These are phyloP conservation scores for Trichogramma pretiosum DNA, from an alignment of 1,140 invertebrate species.

Conservation along the genomic window DNA sequence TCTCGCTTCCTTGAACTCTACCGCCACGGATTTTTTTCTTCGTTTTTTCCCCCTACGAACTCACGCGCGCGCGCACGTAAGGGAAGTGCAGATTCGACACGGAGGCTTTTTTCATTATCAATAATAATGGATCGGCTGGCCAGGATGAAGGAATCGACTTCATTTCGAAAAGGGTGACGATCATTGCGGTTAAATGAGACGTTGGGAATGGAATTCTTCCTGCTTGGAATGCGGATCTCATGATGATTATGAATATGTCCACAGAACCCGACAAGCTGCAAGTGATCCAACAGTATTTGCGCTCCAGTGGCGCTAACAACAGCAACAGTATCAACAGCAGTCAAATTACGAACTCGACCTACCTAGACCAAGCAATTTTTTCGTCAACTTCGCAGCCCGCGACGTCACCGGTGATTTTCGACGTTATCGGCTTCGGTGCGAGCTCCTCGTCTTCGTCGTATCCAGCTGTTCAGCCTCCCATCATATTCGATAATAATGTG, in stretches of 20 bases:
- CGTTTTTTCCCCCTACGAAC: too few species aligned
- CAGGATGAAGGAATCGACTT: too few species aligned
- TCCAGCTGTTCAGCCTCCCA: constrained; percentile 19
- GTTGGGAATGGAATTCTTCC: background rate
- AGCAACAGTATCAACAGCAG: constrained; percentile 21
- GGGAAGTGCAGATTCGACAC: too few species aligned
- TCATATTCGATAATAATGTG: constrained; percentile 16
- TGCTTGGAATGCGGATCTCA: too few species aligned
- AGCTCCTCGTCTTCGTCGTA: constrained; percentile 19
- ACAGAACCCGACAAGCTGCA: constrained; percentile 41
- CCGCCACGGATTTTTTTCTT: too few species aligned
- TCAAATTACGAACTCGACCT: constrained; percentile 20
- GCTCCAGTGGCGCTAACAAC: constrained; percentile 27
- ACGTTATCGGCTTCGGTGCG: too few species aligned
- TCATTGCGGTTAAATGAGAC: too few species aligned
- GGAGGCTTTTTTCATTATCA: too few species aligned
- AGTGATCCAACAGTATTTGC: constrained; percentile 42
- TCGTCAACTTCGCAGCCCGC: background rate
- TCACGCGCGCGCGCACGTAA: too few species aligned
- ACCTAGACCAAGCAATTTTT: constrained; percentile 14
- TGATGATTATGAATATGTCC: too few species aligned
- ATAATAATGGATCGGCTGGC: too few species aligned
- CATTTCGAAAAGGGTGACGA: too few species aligned
- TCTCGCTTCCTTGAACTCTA: constrained; percentile 10
- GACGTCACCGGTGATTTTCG: background rate